A percentile compares a stretch with the other conserved stretches of the same genome.
Conservation (phyloP, 2,888 invertebrate species). For the Standfussiana lucernea region DNA sequence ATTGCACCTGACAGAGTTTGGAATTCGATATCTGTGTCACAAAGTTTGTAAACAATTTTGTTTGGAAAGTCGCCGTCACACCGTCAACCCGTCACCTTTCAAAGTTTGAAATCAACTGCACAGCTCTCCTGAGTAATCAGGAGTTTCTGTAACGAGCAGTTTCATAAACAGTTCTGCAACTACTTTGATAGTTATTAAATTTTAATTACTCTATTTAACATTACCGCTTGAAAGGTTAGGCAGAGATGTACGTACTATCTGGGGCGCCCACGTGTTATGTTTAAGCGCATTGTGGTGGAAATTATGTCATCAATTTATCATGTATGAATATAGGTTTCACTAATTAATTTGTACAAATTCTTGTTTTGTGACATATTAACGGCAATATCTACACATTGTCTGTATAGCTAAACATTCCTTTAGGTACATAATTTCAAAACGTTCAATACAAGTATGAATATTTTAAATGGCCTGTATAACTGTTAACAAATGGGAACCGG, state of each 20-base stretch:
- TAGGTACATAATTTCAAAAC: not conserved
- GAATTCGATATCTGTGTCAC: not conserved
- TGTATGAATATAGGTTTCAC: not conserved
- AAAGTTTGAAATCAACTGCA: not conserved
- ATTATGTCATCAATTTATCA: not conserved
- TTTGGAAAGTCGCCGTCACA: not conserved
- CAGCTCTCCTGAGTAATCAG: not conserved
- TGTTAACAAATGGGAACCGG: not conserved
- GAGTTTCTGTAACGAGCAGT: not conserved
- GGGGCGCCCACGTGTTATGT: not conserved
- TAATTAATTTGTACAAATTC: not conserved
- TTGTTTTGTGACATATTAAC: not conserved
- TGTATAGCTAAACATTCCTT: not conserved
- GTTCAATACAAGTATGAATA: not conserved
- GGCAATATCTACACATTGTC: not conserved
- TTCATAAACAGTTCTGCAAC: not conserved
- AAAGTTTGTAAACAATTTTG: not conserved
- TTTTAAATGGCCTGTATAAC: not conserved
- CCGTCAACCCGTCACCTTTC: not conserved
- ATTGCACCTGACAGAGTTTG: not conserved
- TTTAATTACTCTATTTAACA: not conserved
- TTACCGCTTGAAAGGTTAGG: not conserved
- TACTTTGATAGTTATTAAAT: not conserved
- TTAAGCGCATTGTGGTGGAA: not conserved
- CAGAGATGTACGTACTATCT: not conserved